phyloP scores from a whole-genome alignment of 2,113 vertebrate species.

The Pelecanoides urinatrix region DNA sequence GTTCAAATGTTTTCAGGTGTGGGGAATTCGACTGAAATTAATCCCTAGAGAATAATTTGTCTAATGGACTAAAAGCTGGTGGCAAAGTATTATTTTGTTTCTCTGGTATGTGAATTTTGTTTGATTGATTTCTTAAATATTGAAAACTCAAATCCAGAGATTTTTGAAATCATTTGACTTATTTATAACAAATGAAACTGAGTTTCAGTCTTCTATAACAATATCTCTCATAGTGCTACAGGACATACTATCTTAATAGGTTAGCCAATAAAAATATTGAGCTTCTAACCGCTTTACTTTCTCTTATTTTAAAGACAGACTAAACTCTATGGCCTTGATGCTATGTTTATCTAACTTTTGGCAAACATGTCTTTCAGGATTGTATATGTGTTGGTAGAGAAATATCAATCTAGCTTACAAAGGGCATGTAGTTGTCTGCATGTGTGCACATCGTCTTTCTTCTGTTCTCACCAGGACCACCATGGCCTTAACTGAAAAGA shows the following conservation, averaged over 20 bases:
- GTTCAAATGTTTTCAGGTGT: slow-evolving; percentile 3
- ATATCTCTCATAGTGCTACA: background rate
- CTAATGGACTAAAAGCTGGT: background rate
- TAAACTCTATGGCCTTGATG: background rate
- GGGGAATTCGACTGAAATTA: background rate
- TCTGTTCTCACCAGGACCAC: background rate
- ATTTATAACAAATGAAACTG: background rate
- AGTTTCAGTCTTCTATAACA: background rate
- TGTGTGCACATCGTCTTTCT: background rate
- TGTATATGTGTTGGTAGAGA: background rate
- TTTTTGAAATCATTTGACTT: background rate
- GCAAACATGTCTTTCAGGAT: background rate
- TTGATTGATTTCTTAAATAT: background rate
- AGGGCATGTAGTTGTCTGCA: background rate
- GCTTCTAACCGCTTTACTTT: background rate
- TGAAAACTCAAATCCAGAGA: background rate
- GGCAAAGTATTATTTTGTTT: background rate
- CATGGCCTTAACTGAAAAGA: background rate
- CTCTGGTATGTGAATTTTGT: background rate
- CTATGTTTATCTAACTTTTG: background rate
- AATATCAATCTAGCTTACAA: background rate
- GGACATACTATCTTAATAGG: background rate
- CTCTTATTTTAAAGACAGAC: background rate
- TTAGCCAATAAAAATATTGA: background rate
- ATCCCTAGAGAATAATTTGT: background rate